phyloP scores from a whole-genome alignment of 2,888 invertebrate genomes.

The Cartodere bifasciata region DNA sequence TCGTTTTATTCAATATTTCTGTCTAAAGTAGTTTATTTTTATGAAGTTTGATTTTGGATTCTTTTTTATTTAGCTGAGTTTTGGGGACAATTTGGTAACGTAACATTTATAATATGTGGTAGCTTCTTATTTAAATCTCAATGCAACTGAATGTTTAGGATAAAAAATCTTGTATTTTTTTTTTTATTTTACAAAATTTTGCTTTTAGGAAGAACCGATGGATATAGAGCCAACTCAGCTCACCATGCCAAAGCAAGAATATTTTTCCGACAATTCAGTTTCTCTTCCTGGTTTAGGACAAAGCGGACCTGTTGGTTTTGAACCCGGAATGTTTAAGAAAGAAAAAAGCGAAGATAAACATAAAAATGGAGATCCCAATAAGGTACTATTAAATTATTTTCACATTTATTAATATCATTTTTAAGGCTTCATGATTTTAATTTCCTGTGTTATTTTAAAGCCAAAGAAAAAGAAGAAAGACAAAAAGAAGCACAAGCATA shows the following conservation, averaged over 20 bases:
- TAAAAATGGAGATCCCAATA: constrained; percentile 38
- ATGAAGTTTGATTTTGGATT: no score
- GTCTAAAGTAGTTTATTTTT: no score
- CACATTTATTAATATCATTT: constrained; percentile 5
- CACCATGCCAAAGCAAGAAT: constrained; percentile 45
- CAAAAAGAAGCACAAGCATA: constrained; percentile 83
- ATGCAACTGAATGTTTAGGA: no score
- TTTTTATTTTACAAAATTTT: no score
- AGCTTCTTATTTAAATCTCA: no score
- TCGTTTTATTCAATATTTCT: no score
- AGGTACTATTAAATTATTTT: constrained; percentile 31
- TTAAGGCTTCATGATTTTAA: neutral
- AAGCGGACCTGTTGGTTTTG: constrained; percentile 66
- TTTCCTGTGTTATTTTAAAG: neutral
- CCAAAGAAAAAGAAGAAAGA: constrained; percentile 62
- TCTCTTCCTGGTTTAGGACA: constrained; percentile 61
- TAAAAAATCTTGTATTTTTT: no score
- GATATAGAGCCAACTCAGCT: no score
- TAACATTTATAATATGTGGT: no score
- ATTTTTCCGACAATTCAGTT: constrained; percentile 69
- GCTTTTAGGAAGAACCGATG: constrained; percentile 23
- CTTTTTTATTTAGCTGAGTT: no score
- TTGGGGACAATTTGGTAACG: no score
- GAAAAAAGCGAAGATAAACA: constrained; percentile 38
- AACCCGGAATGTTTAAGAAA: constrained; percentile 70